phyloP scores from a whole-genome alignment of 2,888 invertebrate species.

The Pteria penguin region DNA sequence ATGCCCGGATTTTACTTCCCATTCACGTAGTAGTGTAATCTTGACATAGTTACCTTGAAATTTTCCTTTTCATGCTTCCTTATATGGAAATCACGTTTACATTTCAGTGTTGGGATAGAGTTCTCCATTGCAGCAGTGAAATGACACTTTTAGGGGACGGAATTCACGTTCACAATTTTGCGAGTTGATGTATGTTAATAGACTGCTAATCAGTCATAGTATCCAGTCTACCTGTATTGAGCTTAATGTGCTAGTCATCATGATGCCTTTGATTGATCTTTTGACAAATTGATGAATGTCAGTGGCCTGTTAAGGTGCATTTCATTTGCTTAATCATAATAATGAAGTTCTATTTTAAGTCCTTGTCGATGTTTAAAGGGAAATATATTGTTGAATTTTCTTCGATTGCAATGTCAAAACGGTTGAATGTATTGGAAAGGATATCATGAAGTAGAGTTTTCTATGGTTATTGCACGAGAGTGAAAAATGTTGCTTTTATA shows the following conservation, averaged over 20 bases:
- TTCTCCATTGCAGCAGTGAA: constrained; percentile 18
- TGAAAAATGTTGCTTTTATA: too few species aligned
- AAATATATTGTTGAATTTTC: too few species aligned
- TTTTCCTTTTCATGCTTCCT: constrained; percentile 20
- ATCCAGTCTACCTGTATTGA: too few species aligned
- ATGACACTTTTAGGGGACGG: constrained; percentile 18
- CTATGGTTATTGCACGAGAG: too few species aligned
- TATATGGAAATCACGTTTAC: constrained; percentile 34
- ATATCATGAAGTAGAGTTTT: too few species aligned
- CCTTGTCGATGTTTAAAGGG: too few species aligned
- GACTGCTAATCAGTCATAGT: not conserved
- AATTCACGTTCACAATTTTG: constrained; percentile 21
- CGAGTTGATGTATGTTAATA: not conserved
- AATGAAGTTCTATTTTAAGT: too few species aligned
- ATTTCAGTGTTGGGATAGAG: constrained; percentile 9
- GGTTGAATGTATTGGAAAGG: too few species aligned
- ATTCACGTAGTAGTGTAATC: constrained; percentile 19
- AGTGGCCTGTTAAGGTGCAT: not conserved
- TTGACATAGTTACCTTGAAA: constrained; percentile 21
- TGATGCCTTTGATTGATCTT: not conserved
- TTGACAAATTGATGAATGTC: not conserved
- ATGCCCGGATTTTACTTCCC: constrained; percentile 24
- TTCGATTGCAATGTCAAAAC: too few species aligned
- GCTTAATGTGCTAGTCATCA: too few species aligned
- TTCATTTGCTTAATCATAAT: too few species aligned